phyloP scores from a whole-genome alignment of 2,113 vertebrate genomes.

The Gopherus flavomarginatus region DNA sequence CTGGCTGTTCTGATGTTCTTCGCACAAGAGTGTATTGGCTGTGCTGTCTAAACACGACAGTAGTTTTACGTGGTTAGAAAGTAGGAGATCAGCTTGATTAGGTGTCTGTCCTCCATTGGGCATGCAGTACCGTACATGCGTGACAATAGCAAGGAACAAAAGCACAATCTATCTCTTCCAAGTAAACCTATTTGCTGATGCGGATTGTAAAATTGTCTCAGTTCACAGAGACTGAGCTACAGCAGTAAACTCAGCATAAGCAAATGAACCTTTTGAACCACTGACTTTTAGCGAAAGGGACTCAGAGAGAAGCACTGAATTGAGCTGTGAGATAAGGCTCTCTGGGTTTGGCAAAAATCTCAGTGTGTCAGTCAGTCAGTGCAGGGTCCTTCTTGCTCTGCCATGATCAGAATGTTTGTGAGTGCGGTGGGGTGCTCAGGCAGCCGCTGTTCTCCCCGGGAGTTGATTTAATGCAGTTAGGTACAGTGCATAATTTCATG shows the following conservation, averaged over 20 bases:
- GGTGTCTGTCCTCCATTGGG: not conserved
- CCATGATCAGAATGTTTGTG: not conserved
- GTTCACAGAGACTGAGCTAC: not conserved
- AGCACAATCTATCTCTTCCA: not conserved
- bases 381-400: not conserved
- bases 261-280: not conserved
- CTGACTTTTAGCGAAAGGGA: not conserved
- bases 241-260: not conserved
- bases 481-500: not conserved
- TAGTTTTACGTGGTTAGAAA: not conserved
- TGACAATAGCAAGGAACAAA: not conserved
- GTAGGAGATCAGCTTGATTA: not conserved
- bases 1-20: too few relatives aligned
- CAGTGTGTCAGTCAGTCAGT: not conserved
- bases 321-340: not conserved
- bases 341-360: not conserved
- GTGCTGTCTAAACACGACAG: not conserved
- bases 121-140: not conserved
- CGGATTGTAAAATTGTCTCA: not conserved
- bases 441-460: fast-evolving
- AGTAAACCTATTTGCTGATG: not conserved
- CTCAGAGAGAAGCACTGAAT: not conserved
- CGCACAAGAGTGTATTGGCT: not conserved
- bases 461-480: not conserved
- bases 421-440: too few relatives aligned